Percentiles rank a stretch among this genome's conserved stretches.
These are phyloP conservation scores for Caenorhabditis parvicauda DNA, from an alignment of 2,888 invertebrate genomes.

Conservation along the genomic window DNA sequence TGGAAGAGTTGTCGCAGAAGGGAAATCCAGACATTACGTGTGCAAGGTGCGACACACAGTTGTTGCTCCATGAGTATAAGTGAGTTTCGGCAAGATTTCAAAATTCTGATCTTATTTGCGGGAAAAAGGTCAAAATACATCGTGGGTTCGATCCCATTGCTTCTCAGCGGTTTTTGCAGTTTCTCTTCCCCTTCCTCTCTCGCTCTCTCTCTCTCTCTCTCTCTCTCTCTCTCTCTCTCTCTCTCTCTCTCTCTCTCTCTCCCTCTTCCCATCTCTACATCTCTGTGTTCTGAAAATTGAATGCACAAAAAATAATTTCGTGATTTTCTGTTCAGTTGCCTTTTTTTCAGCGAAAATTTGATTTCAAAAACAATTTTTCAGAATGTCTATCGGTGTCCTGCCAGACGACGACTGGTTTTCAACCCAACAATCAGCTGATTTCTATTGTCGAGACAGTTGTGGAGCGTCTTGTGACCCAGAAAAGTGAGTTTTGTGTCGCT, in stretches of 20 bases:
- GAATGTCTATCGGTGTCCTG: slow-evolving; percentile 24
- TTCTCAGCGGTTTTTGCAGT: too few species aligned
- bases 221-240: too few species aligned
- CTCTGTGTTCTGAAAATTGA: neutral
- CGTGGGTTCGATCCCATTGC: too few species aligned
- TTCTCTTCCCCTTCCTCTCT: too few species aligned
- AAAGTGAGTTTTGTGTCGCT: slow-evolving; percentile 5
- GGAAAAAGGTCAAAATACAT: neutral
- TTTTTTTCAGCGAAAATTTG: too few species aligned
- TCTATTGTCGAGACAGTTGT: slow-evolving; percentile 49
- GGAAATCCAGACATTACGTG: slow-evolving; percentile 9
- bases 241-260: too few species aligned
- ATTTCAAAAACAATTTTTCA: neutral
- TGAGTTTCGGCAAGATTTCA: slow-evolving; percentile 1
- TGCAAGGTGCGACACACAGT: slow-evolving; percentile 4
- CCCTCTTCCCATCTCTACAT: too few species aligned
- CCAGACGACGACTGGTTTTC: slow-evolving; percentile 51
- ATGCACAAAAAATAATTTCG: neutral
- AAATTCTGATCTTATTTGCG: too few species aligned
- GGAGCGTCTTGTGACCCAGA: slow-evolving; percentile 43
- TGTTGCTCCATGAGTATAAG: slow-evolving; percentile 23
- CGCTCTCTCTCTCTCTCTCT: too few species aligned
- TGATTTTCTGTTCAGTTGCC: too few species aligned
- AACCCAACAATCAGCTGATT: slow-evolving; percentile 46
- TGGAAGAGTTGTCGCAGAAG: slow-evolving; percentile 30